phyloP scores from a whole-genome alignment of 2,113 vertebrate species.

The Laterallus jamaicensis region DNA sequence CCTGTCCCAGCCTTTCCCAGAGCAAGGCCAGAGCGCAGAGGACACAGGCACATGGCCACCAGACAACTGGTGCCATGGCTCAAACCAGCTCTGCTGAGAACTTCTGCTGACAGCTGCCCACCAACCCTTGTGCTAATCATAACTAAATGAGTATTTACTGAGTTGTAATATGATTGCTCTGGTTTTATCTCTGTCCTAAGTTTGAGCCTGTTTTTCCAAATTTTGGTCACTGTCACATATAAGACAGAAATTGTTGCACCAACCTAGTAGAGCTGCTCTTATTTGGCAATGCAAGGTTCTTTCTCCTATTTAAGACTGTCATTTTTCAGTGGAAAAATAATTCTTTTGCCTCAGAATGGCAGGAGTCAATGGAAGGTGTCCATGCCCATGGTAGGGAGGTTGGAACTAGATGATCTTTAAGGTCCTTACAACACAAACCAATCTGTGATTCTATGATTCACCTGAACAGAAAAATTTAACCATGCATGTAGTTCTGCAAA shows the following conservation, averaged over 20 bases:
- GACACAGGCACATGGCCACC: rapidly evolving
- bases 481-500: not conserved
- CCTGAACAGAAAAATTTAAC: not conserved
- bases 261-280: not conserved
- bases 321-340: not conserved
- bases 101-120: too few relatives aligned
- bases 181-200: not conserved
- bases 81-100: not conserved
- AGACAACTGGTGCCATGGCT: rapidly evolving
- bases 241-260: not conserved
- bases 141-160: not conserved
- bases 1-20: rapidly evolving
- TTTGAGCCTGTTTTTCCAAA: not conserved
- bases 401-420: too few relatives aligned
- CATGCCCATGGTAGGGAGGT: too few relatives aligned
- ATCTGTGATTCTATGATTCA: not conserved
- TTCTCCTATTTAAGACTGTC: not conserved
- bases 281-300: not conserved
- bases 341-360: not conserved
- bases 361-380: too few relatives aligned
- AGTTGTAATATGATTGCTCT: not conserved
- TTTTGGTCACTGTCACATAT: not conserved
- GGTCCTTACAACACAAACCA: too few relatives aligned
- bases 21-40: not conserved
- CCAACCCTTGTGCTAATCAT: not conserved